These are phyloP conservation scores for Chrysomallon squamiferum DNA, from an alignment of 1,140 invertebrate genomes.

Conservation along the genomic window DNA sequence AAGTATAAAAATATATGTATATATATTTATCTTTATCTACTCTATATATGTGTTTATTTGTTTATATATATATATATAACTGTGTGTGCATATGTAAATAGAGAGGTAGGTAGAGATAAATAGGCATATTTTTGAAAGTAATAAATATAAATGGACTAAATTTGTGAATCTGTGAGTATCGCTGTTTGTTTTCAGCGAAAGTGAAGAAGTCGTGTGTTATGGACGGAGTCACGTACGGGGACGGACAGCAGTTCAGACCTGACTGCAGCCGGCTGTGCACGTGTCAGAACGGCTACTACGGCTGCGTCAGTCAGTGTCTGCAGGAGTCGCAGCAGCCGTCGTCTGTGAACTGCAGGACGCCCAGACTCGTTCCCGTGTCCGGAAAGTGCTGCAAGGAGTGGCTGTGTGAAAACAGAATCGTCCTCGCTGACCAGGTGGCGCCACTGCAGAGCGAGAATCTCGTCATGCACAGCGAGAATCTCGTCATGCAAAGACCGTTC, in stretches of 20 bases:
- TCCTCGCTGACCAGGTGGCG: not conserved
- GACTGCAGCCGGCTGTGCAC: conserved; percentile 75
- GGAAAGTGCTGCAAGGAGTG: conserved; percentile 77
- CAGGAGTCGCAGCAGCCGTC: conserved; percentile 73
- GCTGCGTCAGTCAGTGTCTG: conserved; percentile 75
- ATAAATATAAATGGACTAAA: no score
- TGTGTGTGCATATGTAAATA: no score
- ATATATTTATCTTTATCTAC: no score
- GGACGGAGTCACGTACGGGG: conserved; percentile 69
- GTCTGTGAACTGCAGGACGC: conserved; percentile 58
- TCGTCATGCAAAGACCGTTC: not conserved
- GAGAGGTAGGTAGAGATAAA: no score
- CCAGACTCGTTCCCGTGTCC: conserved; percentile 72
- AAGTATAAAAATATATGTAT: no score
- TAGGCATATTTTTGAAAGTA: no score
- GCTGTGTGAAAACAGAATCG: conserved; percentile 67
- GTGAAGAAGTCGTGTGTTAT: conserved; percentile 61
- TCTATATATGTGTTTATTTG: no score
- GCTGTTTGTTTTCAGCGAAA: conserved; percentile 41
- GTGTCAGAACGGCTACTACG: conserved; percentile 75
- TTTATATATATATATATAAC: no score
- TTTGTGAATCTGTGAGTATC: no score
- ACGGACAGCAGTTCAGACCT: conserved; percentile 72
- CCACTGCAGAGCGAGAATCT: conserved; percentile 19
- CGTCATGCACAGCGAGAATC: conserved; percentile 8